Evolutionary conservation across 2,113 vertebrate genomes (phyloP).

Genomic region (Glareola pratincola): DNA sequence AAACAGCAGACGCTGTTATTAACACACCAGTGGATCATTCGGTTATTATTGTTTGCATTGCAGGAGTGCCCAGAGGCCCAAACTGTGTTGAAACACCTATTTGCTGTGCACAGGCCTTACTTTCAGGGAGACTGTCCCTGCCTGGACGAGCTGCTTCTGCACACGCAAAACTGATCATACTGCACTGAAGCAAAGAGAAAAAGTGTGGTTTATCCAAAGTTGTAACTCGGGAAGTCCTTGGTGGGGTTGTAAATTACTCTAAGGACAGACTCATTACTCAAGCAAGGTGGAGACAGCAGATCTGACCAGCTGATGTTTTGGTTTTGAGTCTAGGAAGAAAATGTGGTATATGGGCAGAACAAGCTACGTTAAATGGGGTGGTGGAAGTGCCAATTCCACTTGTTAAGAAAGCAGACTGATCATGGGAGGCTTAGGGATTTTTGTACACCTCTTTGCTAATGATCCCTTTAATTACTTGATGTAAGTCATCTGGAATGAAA

Average conservation of each 20-base stretch:
- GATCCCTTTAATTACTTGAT: slow-evolving; percentile 39
- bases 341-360: not conserved
- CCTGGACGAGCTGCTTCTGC: not conserved
- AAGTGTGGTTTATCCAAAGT: not conserved
- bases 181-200: not conserved
- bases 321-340: not conserved
- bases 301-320: not conserved
- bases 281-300: not conserved
- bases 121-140: accelerated
- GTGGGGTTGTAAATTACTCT: not conserved
- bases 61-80: not conserved
- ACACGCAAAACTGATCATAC: not conserved
- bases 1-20: not conserved
- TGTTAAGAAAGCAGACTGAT: not conserved
- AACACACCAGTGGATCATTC: not conserved
- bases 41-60: slow-evolving; percentile 2
- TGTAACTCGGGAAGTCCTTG: not conserved
- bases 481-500: slow-evolving; percentile 44
- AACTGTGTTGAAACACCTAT: not conserved
- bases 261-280: not conserved
- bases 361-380: not conserved
- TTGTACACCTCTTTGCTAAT: slow-evolving; percentile 19
- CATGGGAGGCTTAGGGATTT: slow-evolving; percentile 6
- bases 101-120: not conserved
- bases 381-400: not conserved